phyloP scores from a whole-genome alignment of 1,140 invertebrate genomes.

The Drosophila eugracilis region DNA sequence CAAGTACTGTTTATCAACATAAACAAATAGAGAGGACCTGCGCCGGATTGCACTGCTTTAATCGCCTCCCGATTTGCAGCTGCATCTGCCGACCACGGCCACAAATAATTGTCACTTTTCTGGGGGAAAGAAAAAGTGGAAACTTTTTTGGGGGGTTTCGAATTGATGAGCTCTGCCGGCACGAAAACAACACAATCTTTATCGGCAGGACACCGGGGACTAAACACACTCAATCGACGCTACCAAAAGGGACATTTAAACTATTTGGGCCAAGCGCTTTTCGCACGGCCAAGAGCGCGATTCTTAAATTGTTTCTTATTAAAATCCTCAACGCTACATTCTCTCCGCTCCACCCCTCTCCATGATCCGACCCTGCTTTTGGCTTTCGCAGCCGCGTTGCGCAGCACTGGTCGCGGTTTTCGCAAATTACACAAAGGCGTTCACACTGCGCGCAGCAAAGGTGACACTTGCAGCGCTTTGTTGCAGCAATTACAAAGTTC shows the following conservation, averaged over 20 bases:
- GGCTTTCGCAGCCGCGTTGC: slow-evolving; percentile 32
- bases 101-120: slow-evolving; percentile 57
- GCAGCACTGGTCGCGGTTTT: slow-evolving; percentile 59
- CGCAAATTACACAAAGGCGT: slow-evolving; percentile 27
- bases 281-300: slow-evolving; percentile 48
- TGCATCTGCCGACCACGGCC: slow-evolving; percentile 24
- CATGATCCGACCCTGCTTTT: slow-evolving; percentile 48
- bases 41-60: slow-evolving; percentile 9
- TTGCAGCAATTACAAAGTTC: background rate
- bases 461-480: background rate
- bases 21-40: slow-evolving; percentile 17
- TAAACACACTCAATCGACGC: slow-evolving; percentile 12
- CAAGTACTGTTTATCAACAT: slow-evolving; percentile 29
- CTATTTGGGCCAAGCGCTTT: slow-evolving; percentile 10
- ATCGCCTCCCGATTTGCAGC: slow-evolving; percentile 29
- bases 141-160: slow-evolving; percentile 37
- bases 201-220: slow-evolving; percentile 12
- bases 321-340: slow-evolving; percentile 77
- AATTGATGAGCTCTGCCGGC: slow-evolving; percentile 56
- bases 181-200: slow-evolving; percentile 58
- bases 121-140: slow-evolving; percentile 46
- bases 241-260: slow-evolving; percentile 31
- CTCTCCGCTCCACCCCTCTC: slow-evolving; percentile 57
- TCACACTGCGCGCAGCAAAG: slow-evolving; percentile 38
- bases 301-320: slow-evolving; percentile 67